phyloP scores from a whole-genome alignment of 2,888 invertebrate species.

The Idaea dimidiata region DNA sequence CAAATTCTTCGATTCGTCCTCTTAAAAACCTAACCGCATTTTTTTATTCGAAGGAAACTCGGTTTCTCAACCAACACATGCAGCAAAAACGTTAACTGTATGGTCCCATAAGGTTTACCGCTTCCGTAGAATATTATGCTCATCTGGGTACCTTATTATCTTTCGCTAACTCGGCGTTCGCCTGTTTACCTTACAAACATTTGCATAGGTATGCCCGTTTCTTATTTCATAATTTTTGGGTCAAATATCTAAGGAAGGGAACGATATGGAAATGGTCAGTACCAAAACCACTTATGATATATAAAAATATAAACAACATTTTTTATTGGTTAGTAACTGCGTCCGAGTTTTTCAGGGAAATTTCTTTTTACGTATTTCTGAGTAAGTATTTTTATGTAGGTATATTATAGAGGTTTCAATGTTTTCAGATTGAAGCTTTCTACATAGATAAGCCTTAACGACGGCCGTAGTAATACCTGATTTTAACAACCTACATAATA shows the following conservation, averaged over 20 bases:
- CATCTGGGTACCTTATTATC: conserved; percentile 32
- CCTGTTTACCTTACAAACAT: conserved; percentile 30
- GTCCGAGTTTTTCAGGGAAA: neutral
- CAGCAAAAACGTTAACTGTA: conserved; percentile 19
- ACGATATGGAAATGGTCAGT: conserved; percentile 15
- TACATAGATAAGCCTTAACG: neutral
- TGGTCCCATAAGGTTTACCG: conserved; percentile 21
- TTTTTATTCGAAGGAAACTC: conserved; percentile 6
- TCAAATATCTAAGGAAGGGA: conserved; percentile 23
- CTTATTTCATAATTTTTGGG: conserved; percentile 32
- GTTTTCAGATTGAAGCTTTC: neutral
- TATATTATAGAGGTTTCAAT: neutral
- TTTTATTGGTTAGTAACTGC: neutral
- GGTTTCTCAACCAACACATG: neutral
- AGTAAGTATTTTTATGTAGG: neutral
- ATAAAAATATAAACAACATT: neutral
- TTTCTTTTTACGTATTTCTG: neutral
- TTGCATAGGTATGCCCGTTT: conserved; percentile 29
- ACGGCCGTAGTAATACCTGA: neutral
- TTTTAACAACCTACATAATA: neutral
- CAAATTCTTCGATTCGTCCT: too few relatives aligned
- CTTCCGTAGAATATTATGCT: conserved; percentile 26
- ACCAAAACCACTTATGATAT: conserved; percentile 4
- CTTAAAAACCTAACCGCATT: neutral
- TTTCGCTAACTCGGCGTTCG: conserved; percentile 31